These are phyloP conservation scores for Riparia riparia DNA, from an alignment of 2,113 vertebrate species.

Conservation along the genomic window DNA sequence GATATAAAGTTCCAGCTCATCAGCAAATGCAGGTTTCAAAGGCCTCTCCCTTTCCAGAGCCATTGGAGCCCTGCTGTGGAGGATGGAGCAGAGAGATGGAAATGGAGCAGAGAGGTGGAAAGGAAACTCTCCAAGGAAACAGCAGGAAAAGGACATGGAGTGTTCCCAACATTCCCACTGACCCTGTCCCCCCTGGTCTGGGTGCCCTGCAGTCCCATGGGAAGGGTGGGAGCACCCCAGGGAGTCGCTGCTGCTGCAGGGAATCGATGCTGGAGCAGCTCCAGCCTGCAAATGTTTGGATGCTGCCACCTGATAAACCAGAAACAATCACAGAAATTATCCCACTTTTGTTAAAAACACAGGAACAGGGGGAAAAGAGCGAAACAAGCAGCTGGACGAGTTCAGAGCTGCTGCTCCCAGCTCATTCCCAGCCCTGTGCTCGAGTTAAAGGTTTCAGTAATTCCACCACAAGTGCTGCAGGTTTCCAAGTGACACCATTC, in stretches of 20 bases:
- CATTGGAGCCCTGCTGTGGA: accelerated
- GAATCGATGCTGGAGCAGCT: neutral
- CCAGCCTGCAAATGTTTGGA: neutral
- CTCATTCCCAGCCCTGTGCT: neutral
- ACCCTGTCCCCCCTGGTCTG: accelerated
- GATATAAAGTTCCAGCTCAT: neutral
- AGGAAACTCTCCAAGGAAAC: accelerated
- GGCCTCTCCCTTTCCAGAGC: neutral
- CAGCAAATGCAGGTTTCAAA: neutral
- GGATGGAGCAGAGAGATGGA: neutral
- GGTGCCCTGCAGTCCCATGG: neutral
- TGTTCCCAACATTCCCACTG: neutral
- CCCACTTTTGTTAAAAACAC: neutral
- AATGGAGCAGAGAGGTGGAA: neutral
- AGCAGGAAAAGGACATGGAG: accelerated
- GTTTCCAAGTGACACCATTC: neutral
- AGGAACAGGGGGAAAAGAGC: neutral
- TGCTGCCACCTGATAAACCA: neutral
- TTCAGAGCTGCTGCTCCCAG: neutral
- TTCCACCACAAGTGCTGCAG: neutral
- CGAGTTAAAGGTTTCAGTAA: accelerated
- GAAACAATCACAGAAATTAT: neutral
- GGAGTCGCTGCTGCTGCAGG: neutral
- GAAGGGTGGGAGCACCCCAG: neutral
- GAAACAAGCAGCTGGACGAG: neutral